Percentiles rank a stretch among this genome's conserved stretches.
Evolutionary conservation across 2,113 vertebrate species (phyloP).

Genomic region (Carollia perspicillata): DNA sequence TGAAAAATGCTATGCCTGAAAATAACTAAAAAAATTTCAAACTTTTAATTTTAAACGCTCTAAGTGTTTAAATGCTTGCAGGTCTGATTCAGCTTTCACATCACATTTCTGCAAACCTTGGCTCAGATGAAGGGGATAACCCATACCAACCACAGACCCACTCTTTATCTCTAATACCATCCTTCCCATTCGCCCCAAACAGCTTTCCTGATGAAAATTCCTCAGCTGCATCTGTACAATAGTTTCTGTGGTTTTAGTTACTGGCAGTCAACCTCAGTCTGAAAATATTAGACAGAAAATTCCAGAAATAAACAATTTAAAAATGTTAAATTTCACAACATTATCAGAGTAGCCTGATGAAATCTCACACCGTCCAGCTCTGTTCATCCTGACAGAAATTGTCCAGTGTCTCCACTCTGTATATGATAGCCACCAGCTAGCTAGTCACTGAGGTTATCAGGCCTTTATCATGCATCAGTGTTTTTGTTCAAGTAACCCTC

Average conservation of each 20-base stretch:
- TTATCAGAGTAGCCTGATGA: not conserved
- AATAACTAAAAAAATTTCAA: not conserved
- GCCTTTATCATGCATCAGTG: not conserved
- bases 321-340: not conserved
- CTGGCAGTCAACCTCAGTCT: not conserved
- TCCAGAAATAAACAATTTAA: not conserved
- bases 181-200: not conserved
- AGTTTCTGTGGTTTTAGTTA: not conserved
- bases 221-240: not conserved
- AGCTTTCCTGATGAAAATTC: not conserved
- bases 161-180: not conserved
- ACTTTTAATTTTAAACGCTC: not conserved
- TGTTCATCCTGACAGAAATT: not conserved
- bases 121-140: not conserved
- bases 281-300: not conserved
- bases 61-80: not conserved
- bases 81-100: not conserved
- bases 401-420: not conserved
- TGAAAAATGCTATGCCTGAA: not conserved
- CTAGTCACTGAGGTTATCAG: not conserved
- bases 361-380: not conserved
- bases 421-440: too few relatives aligned
- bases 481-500: too few relatives aligned
- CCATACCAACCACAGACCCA: rapidly evolving
- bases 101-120: not conserved